These are phyloP conservation scores for Yponomeuta cagnagella DNA, from an alignment of 2,888 invertebrate genomes.

Conservation along the genomic window DNA sequence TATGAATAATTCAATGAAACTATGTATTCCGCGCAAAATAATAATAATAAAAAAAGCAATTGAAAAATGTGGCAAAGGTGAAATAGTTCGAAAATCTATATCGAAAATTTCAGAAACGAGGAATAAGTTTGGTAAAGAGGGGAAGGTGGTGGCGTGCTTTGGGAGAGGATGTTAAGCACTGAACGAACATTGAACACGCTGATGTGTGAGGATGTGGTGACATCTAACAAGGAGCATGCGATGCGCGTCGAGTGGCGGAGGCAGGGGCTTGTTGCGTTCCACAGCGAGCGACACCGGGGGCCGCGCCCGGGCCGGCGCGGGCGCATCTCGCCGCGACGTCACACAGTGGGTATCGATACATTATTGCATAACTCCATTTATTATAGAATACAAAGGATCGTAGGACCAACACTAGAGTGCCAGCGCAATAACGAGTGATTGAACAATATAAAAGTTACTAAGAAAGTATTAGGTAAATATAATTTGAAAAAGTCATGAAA, in stretches of 20 bases:
- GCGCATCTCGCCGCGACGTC: constrained; percentile 30
- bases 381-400: constrained; percentile 51
- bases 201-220: background rate
- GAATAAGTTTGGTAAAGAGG: background rate
- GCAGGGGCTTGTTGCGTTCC: constrained; percentile 45
- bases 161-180: background rate
- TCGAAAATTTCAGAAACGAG: background rate
- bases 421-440: constrained; percentile 73
- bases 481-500: constrained; percentile 72
- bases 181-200: background rate
- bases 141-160: background rate
- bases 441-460: constrained; percentile 70
- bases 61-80: constrained; percentile 13
- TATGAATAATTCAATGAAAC: too few relatives aligned
- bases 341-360: constrained; percentile 30
- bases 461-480: constrained; percentile 73
- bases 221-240: constrained; percentile 2
- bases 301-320: constrained; percentile 34
- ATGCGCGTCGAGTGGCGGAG: constrained; percentile 22
- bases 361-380: constrained; percentile 57
- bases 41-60: constrained; percentile 23
- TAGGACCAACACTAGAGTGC: constrained; percentile 73
- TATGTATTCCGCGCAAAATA: too few relatives aligned
- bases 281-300: constrained; percentile 26
- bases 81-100: background rate